Evolutionary conservation across 2,888 invertebrate genomes (phyloP).

Genomic region (Plusia festucae): DNA sequence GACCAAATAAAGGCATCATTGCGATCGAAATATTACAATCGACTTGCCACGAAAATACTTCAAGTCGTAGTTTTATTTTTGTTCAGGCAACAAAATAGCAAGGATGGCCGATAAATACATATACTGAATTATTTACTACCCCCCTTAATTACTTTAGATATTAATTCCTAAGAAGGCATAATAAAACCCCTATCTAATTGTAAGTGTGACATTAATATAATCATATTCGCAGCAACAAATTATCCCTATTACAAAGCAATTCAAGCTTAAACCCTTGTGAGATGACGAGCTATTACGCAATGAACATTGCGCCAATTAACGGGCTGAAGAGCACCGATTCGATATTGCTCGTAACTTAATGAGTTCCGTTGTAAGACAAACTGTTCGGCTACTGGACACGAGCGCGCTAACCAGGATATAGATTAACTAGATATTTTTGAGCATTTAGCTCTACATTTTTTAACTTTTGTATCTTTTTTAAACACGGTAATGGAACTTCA

Average conservation of each 20-base stretch:
- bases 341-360: constrained; percentile 81
- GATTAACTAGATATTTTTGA: constrained; percentile 50
- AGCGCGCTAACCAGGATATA: constrained; percentile 54
- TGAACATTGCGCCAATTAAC: constrained; percentile 79
- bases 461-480: no score
- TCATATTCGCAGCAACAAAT: background rate
- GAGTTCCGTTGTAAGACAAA: constrained; percentile 84
- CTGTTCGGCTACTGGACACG: constrained; percentile 76
- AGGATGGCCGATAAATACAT: no score
- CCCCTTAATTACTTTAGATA: background rate
- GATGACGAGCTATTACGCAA: constrained; percentile 73
- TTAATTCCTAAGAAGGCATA: background rate
- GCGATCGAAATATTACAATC: no score
- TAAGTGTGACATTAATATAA: background rate
- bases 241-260: constrained; percentile 42
- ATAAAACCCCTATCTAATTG: no score
- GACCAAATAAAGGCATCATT: no score
- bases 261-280: constrained; percentile 47
- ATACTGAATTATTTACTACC: no score
- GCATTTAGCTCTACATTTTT: background rate
- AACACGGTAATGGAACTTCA: no score
- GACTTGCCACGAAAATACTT: no score
- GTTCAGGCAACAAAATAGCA: no score
- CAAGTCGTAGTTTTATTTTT: no score
- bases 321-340: constrained; percentile 70